Evolutionary conservation across 2,797 vertebrate genomes (phyloP), one percentile per base, ranked within the genome.

Genomic region (Carduelis carduelis): DNA sequence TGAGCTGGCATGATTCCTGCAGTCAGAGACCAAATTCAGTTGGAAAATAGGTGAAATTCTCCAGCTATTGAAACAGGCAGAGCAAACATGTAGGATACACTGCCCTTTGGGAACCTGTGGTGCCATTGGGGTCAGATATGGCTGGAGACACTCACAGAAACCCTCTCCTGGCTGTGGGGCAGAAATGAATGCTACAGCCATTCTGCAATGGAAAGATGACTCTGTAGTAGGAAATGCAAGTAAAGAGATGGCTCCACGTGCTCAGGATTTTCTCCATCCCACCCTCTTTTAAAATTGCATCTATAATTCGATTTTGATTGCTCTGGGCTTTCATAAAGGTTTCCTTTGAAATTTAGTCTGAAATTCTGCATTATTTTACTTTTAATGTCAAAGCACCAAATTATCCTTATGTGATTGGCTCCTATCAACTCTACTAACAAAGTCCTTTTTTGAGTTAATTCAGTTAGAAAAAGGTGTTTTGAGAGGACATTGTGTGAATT

Each of bases 71-170:
- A 50, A 83, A 27, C 2, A 83, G 52, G 30, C 30, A 71, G 57
- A 88, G 55, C 37, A 69, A 39, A 69, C 9, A 4, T 9, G 20
- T 10, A 66, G 78, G 32, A 22, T 59, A 11, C 1, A 0, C 52
- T 70, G 74, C 37, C n/a, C 37, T 46, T 28, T n/a, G 35, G 65
- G 41, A 65, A 26, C 20, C 24, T 53, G 35, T 39, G 63, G 20
- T 81, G 43, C 57, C 24, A 3, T 32, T 0, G 0, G 35, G 82
- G 57, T 78, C 4, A 2, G n/a, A 18, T 47, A 2, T 2, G 43
- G 46, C 65, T 69, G n/a, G 60, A 80, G 39, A 37, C 5, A 4
- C 28, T 28, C 39, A 47, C 20, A 83, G n/a, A 90, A 86, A 34
- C 21, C 18, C 6, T 37, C 12, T 87, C 6, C 9, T 26, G 30